Conservation (phyloP, 2,888 invertebrate species). For the Drosophila maculinotata region DNA sequence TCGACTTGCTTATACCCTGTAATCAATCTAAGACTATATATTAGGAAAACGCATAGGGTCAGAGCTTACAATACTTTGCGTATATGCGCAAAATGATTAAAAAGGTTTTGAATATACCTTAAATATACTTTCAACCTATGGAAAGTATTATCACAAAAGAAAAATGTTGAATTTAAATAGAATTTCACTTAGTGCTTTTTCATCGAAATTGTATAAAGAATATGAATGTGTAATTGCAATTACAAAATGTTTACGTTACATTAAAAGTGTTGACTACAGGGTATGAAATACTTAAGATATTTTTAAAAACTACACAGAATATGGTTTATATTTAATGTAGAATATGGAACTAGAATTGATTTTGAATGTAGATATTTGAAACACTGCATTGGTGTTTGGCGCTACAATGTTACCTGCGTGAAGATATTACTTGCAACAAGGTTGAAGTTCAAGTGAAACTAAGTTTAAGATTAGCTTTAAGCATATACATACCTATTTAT, state of each 20-base stretch:
- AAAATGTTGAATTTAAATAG: no score
- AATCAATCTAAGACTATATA: not conserved
- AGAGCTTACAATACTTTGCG: no score
- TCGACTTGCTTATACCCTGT: slow-evolving; percentile 11
- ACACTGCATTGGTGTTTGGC: slow-evolving; percentile 16
- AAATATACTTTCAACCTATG: no score
- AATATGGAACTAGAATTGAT: not conserved
- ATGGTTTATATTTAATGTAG: no score
- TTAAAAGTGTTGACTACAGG: slow-evolving; percentile 22
- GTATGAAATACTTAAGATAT: not conserved
- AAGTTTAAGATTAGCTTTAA: slow-evolving; percentile 2
- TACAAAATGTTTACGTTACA: no score
- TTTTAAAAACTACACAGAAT: not conserved
- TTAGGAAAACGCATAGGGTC: not conserved
- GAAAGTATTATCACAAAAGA: no score
- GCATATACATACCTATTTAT: no score
- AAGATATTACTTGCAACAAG: not conserved
- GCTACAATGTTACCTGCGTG: slow-evolving; percentile 38
- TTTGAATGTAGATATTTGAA: not conserved
- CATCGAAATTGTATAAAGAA: no score
- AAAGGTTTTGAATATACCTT: no score
- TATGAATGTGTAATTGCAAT: no score
- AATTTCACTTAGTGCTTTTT: no score
- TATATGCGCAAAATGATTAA: no score
- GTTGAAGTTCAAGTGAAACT: not conserved